A percentile compares a stretch with the other conserved stretches of the same genome.
Evolutionary conservation across 2,113 vertebrate species (phyloP).

Genomic region (Ailurus styani): DNA sequence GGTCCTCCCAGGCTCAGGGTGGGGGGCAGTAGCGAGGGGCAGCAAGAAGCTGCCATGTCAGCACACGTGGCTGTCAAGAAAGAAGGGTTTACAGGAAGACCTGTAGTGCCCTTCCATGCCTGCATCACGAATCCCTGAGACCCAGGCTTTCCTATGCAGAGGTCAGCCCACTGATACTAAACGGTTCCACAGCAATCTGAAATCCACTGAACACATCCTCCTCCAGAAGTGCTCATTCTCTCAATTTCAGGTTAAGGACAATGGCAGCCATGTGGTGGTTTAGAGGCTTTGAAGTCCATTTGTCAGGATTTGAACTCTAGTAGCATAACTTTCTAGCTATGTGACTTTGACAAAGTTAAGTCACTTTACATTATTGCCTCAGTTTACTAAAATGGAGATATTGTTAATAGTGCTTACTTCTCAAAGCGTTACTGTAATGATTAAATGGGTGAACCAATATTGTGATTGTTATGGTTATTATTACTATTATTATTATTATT

Average conservation of each 20-base stretch:
- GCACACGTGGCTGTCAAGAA: not conserved
- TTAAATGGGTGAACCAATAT: not conserved
- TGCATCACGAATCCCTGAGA: not conserved
- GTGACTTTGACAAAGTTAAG: not conserved
- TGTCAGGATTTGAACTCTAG: not conserved
- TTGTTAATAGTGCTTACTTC: not conserved
- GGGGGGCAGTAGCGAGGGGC: no score
- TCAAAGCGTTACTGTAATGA: not conserved
- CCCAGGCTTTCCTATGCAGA: not conserved
- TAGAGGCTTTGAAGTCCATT: not conserved
- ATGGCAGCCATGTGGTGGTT: not conserved
- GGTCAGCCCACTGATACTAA: not conserved
- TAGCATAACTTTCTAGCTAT: not conserved
- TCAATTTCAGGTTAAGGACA: not conserved
- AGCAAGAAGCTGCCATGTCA: not conserved
- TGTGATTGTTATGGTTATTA: not conserved
- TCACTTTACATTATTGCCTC: not conserved
- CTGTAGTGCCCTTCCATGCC: not conserved
- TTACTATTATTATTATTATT: not conserved
- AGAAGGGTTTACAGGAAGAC: not conserved
- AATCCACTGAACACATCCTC: not conserved
- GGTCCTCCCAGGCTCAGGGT: not conserved
- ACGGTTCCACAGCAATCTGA: not conserved
- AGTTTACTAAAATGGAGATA: not conserved
- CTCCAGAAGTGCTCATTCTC: not conserved